A percentile compares a stretch with the other conserved stretches of the same genome.
Conservation (phyloP, 1,140 invertebrate species). For the Ruditapes philippinarum region DNA sequence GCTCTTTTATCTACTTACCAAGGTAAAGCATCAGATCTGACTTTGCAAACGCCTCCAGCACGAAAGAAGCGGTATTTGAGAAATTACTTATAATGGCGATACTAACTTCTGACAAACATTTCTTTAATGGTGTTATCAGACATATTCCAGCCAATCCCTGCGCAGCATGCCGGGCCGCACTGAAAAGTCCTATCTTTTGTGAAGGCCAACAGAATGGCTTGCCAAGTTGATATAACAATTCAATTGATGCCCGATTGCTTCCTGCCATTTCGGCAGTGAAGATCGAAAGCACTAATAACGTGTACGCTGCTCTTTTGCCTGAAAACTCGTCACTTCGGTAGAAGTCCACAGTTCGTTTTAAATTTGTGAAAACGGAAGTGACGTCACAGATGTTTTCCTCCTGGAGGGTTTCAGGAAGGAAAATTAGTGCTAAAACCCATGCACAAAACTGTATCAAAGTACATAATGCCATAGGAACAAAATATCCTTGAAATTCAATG, state of each 20-base stretch:
- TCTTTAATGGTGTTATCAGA: not conserved
- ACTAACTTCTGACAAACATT: conserved; percentile 28
- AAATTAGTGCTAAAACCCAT: not conserved
- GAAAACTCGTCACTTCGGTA: not conserved
- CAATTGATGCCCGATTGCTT: not conserved
- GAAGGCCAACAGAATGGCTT: conserved; percentile 54
- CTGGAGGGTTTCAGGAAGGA: conserved; percentile 41
- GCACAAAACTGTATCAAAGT: not conserved
- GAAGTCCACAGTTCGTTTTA: not conserved
- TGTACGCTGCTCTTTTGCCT: conserved; percentile 1
- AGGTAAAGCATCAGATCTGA: conserved; percentile 45
- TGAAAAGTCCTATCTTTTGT: conserved; percentile 39
- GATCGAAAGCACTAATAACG: conserved; percentile 3
- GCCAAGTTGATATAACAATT: conserved; percentile 46
- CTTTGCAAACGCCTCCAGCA: conserved; percentile 40
- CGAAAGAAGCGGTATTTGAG: not conserved
- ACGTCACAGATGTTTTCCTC: not conserved
- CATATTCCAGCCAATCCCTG: not conserved
- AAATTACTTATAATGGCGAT: conserved; percentile 25
- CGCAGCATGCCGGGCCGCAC: not conserved
- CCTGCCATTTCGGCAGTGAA: conserved; percentile 25
- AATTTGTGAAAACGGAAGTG: not conserved
- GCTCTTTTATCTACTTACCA: no score
- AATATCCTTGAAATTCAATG: conserved; percentile 15
- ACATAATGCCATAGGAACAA: not conserved